Base-by-base conservation (phyloP, 2,113 vertebrate species). In the Siniperca chuatsi region DNA sequence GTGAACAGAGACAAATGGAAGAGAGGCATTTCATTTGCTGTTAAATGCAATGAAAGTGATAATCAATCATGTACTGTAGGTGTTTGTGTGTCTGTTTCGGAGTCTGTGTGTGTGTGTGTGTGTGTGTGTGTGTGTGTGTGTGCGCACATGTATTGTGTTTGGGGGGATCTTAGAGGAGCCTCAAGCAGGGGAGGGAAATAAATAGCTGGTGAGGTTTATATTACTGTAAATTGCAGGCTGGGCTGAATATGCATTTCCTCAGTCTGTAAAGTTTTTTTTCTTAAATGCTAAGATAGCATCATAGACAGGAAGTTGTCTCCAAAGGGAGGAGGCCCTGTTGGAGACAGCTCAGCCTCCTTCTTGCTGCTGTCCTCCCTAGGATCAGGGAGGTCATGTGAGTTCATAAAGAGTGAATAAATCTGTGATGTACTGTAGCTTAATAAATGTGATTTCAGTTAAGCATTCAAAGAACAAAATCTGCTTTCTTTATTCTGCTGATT, bases 221-320 rank as follows among this genome's bases (percentile, higher is more conserved):
- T 75, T 46, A 29, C 42, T 35, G n/a, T 69, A 54, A 65, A 57
- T 72, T 75, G 44, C 60, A 66, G 67, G 3, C 44, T 37, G 23
- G 23, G 40, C 8, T 60, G 12, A 52, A 65, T 40, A 11, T 42
- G 50, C 48, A 50, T 62, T 9, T 65, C n/a, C 16, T 77, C 13
- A 58, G 15, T 46, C 29, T 67, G 40, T 48, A 8, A n/a, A n/a
- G 20, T 1, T 18, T 48, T n/a, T 40, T 71, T 23, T 29, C 40
- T 33, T n/a, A 48, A 61, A n/a, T 33, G 9, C 8, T 44, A 2
- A 73, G 60, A 82, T 73, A 64, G 29, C 48, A 73, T 60, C 79
- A 55, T 46, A 20, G 69, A 84, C 35, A 80, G 58, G 72, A 76
- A 80, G 62, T 37, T 21, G 48, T 55, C 7, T 80, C 78, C 4